These are phyloP conservation scores for Pseudococcus longispinus DNA, from an alignment of 2,888 invertebrate species.

Conservation along the genomic window DNA sequence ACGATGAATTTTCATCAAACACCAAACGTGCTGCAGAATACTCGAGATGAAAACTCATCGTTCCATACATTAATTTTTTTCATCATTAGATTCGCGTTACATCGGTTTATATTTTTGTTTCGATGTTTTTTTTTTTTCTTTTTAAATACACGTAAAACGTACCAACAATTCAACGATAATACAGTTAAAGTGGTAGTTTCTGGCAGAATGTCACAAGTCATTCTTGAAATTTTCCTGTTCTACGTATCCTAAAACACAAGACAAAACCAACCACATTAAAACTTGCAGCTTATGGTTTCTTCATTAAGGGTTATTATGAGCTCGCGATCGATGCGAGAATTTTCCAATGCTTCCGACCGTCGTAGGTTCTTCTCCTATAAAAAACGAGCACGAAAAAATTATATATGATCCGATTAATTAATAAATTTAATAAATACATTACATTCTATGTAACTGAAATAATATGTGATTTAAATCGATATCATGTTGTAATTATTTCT, in stretches of 20 bases:
- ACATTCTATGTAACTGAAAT: slow-evolving; percentile 31
- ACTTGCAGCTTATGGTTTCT: slow-evolving; percentile 33
- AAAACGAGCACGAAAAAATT: slow-evolving; percentile 26
- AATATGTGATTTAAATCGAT: slow-evolving; percentile 34
- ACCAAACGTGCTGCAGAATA: background rate
- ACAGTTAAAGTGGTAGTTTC: slow-evolving; percentile 54
- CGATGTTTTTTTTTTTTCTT: background rate
- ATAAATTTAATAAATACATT: slow-evolving; percentile 32
- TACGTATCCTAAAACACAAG: slow-evolving; percentile 53
- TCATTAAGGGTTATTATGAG: background rate
- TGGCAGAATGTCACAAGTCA: slow-evolving; percentile 46
- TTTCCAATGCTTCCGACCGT: background rate
- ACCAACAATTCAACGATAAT: slow-evolving; percentile 56
- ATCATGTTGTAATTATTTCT: slow-evolving; percentile 20
- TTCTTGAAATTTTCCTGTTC: slow-evolving; percentile 29
- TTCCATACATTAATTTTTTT: slow-evolving; percentile 9
- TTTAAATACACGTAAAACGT: slow-evolving; percentile 41
- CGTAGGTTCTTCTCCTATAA: background rate
- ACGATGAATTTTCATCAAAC: slow-evolving; percentile 37
- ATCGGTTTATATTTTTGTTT: background rate
- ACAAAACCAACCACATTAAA: slow-evolving; percentile 52
- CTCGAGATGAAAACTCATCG: slow-evolving; percentile 28
- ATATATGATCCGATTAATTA: slow-evolving; percentile 12
- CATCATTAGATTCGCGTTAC: background rate
- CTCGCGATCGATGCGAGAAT: too few species aligned